Percentiles rank a stretch among this genome's conserved stretches.
These are phyloP conservation scores for Esox lucius DNA, from an alignment of 2,797 vertebrate species.

Conservation along the genomic window DNA sequence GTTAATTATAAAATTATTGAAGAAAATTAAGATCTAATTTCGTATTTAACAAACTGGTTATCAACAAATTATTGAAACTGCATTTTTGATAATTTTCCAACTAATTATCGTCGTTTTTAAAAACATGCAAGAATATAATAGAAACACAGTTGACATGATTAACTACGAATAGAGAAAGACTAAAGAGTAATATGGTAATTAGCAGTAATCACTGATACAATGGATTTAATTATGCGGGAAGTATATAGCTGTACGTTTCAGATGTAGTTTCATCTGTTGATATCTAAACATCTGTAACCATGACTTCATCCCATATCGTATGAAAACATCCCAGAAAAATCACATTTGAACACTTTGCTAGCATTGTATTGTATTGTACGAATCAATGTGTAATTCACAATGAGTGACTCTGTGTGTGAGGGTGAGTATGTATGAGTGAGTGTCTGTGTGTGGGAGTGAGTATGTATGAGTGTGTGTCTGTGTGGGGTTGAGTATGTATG, in stretches of 20 bases:
- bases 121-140: constrained; percentile 14
- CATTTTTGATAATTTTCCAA: constrained; percentile 42
- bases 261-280: constrained; percentile 23
- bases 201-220: constrained; percentile 57
- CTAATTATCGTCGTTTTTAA: constrained; percentile 39
- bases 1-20: constrained; percentile 46
- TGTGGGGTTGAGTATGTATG: no score
- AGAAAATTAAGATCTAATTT: constrained; percentile 27
- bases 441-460: no score
- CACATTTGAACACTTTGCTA: no score
- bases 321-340: not conserved
- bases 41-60: constrained; percentile 35
- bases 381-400: not conserved
- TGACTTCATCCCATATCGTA: not conserved
- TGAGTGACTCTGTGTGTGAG: no score
- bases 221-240: constrained; percentile 45
- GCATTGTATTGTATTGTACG: not conserved
- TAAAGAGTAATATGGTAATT: constrained; percentile 48
- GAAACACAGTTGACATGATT: constrained; percentile 49
- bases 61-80: constrained; percentile 53
- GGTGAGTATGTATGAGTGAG: no score
- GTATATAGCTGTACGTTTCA: constrained; percentile 18
- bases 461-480: not conserved
- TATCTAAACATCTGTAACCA: constrained; percentile 52
- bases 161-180: constrained; percentile 51